Percentiles rank a stretch among this genome's conserved stretches.
These are phyloP conservation scores for Rhagonycha lutea DNA, from an alignment of 2,888 invertebrate species.

Conservation along the genomic window DNA sequence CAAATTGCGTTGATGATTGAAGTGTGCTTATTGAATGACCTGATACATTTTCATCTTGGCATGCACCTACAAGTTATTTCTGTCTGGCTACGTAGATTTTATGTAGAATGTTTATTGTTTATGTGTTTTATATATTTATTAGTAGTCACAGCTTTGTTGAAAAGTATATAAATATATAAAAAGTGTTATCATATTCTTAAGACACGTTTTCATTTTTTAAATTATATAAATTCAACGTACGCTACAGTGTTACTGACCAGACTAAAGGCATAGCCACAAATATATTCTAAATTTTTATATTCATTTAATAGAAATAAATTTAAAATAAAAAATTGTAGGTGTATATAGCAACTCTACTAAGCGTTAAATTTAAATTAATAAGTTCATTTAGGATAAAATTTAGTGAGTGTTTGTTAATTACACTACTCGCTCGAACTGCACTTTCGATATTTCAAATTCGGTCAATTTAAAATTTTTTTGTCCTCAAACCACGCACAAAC, in stretches of 20 bases:
- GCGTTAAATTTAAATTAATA: conserved; percentile 15
- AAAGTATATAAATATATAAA: not conserved
- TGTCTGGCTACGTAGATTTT: conserved; percentile 44
- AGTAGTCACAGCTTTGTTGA: not conserved
- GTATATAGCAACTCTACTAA: conserved; percentile 28
- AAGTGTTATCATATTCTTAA: not conserved
- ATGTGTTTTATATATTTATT: conserved; percentile 33
- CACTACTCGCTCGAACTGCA: conserved; percentile 40
- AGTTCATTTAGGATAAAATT: conserved; percentile 17
- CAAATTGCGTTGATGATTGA: conserved; percentile 39
- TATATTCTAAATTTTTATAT: conserved; percentile 34
- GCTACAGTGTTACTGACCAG: conserved; percentile 26
- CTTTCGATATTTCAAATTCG: conserved; percentile 22
- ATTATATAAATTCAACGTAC: conserved; percentile 3
- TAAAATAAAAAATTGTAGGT: conserved; percentile 29
- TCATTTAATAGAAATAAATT: conserved; percentile 27
- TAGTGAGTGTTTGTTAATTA: conserved; percentile 26
- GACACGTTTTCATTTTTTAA: not conserved
- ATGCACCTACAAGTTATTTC: conserved; percentile 44
- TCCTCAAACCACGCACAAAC: not conserved
- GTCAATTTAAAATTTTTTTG: conserved; percentile 9
- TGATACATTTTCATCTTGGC: conserved; percentile 36
- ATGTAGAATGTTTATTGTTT: conserved; percentile 41
- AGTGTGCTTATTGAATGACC: conserved; percentile 37
- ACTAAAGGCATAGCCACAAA: conserved; percentile 31